Conservation (phyloP, 2,888 invertebrate genomes). For the Julus scanicus region DNA sequence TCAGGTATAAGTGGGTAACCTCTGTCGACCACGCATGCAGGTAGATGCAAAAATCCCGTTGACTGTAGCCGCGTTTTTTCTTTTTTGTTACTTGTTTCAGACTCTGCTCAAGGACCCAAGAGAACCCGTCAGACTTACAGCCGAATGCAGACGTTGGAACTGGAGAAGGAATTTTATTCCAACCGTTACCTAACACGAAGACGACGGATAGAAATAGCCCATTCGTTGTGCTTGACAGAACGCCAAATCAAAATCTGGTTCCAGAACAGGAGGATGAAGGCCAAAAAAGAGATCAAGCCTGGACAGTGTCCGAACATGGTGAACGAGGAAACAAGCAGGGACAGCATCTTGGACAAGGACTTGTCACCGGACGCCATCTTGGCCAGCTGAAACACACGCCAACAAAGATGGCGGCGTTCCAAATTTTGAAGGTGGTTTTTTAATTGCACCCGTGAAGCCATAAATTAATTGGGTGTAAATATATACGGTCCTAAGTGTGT, state of each 20-base stretch:
- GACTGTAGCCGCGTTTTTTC: background rate
- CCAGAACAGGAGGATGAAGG: constrained; percentile 98
- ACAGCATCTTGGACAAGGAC: constrained; percentile 41
- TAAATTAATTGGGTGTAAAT: background rate
- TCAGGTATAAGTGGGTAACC: background rate
- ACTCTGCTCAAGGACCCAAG: constrained; percentile 60
- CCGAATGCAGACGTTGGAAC: constrained; percentile 86
- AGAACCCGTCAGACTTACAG: constrained; percentile 67
- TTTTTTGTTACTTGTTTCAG: constrained; percentile 29
- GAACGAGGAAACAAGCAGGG: constrained; percentile 24
- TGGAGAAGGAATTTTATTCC: constrained; percentile 98
- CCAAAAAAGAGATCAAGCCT: constrained; percentile 97
- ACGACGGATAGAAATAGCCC: constrained; percentile 96
- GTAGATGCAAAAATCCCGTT: background rate
- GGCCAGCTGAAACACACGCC: background rate
- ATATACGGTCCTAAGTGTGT: background rate
- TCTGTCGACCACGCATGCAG: background rate
- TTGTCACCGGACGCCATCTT: constrained; percentile 10
- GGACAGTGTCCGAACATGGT: background rate
- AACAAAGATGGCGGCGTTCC: background rate
- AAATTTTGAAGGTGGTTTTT: background rate
- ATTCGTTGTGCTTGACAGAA: constrained; percentile 94
- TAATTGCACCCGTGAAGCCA: background rate
- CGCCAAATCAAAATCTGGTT: constrained; percentile 98
- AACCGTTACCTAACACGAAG: constrained; percentile 97